Base-by-base conservation (phyloP, 1,140 invertebrate genomes). In the Sarcophaga peregrina region DNA sequence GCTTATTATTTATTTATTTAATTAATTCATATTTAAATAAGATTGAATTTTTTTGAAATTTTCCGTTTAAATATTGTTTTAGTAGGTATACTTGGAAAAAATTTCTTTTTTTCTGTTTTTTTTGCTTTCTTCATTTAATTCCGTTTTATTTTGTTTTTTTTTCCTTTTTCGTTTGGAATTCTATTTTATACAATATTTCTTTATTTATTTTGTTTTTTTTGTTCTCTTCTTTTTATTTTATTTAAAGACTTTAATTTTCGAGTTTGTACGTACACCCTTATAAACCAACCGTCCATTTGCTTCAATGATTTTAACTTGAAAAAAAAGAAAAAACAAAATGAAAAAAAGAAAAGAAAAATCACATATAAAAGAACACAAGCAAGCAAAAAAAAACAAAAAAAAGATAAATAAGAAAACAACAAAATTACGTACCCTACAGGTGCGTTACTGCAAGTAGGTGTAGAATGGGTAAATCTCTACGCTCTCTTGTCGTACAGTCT, bases 211-310 rank as follows among this genome's bases (percentile, higher is more conserved):
- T n/a, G n/a, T n/a, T n/a, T 52, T 52, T 52, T 52, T 52, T 52
- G 1, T 52, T 52, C 8, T 52, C 8, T 13, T 10, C 8, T 10
- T 10, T 52, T 10, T 20, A 20, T 25, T 68, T 68, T 68, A 20
- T 68, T 68, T 68, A 68, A 68, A 68, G 17, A 20, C n/a, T 68
- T 68, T 68, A 68, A 58, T 68, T 68, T 68, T 68, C 25, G 10
- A 68, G 62, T 68, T 68, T 68, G n/a, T 68, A 68, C 62, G n/a
- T 68, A 68, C 62, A 68, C 62, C 62, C 62, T 68, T 68, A 68
- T 68, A 68, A 20, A 68, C 58, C 58, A 20, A 20, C 62, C n/a
- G n/a, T 20, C 62, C 62, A 68, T 68, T 68, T 68, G 62, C 62
- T 68, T 68, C 62, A 68, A 68, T 68, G 62, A 25, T 68, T 68